phyloP scores from a whole-genome alignment of 2,797 vertebrate species.

The Darevskia mixta region DNA sequence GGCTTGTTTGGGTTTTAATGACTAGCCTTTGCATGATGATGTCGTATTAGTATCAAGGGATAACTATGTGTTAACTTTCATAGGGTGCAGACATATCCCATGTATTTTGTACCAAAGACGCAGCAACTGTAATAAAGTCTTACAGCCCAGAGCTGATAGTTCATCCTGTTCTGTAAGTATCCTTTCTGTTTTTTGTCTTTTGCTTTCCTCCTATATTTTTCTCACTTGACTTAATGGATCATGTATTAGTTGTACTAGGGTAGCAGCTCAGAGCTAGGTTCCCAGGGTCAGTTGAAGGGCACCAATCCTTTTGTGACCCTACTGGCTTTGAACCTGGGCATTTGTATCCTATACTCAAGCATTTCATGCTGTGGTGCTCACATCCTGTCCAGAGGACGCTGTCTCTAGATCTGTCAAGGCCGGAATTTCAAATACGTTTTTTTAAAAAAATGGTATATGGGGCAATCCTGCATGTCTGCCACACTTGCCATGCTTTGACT shows the following conservation, averaged over 20 bases:
- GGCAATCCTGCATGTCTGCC: not conserved
- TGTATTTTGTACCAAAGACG: conserved; percentile 97
- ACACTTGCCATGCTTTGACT: not conserved
- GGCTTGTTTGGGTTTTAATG: conserved; percentile 3
- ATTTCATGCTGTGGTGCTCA: not conserved
- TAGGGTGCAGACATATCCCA: conserved; percentile 97
- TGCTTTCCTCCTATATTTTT: not conserved
- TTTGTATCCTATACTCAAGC: not conserved
- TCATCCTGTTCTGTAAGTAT: conserved; percentile 96
- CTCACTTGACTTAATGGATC: not conserved
- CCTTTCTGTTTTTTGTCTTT: not conserved
- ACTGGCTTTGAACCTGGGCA: too few relatives aligned
- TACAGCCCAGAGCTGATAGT: conserved; percentile 99
- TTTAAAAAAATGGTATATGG: not conserved
- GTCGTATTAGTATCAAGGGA: not conserved
- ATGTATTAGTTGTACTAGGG: not conserved
- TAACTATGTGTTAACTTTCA: conserved; percentile 51
- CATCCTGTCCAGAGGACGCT: not conserved
- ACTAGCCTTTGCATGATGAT: conserved; percentile 11
- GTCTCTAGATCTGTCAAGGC: not conserved
- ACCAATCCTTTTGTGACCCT: not conserved
- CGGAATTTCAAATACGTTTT: too few relatives aligned
- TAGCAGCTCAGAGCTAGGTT: not conserved
- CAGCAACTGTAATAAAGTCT: conserved; percentile 95
- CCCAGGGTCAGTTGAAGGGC: not conserved